phyloP scores from a whole-genome alignment of 2,797 vertebrate genomes.

The Podargus strigoides region DNA sequence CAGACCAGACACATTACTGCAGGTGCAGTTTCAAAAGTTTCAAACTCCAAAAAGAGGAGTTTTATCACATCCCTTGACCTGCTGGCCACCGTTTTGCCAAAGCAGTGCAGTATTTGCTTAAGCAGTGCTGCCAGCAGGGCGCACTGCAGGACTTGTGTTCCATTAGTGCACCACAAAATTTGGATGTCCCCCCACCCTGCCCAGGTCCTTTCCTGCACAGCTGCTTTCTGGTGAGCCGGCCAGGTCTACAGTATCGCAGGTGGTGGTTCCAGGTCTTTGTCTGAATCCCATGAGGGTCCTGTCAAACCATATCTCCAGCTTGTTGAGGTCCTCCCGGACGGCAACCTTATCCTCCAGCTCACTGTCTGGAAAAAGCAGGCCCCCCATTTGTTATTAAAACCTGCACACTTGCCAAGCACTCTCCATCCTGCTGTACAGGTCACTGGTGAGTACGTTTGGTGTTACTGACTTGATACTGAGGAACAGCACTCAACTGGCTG shows the following conservation, averaged over 20 bases:
- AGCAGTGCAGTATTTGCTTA: accelerated
- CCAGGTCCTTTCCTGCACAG: accelerated
- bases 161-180: background rate
- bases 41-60: accelerated
- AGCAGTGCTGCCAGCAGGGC: background rate
- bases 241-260: accelerated
- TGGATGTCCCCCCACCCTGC: background rate
- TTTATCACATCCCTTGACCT: accelerated
- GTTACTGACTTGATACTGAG: accelerated
- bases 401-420: accelerated
- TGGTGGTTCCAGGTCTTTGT: background rate
- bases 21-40: background rate
- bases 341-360: background rate
- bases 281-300: background rate
- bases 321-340: accelerated
- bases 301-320: background rate
- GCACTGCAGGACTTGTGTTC: background rate
- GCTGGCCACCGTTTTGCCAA: background rate
- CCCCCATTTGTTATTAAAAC: background rate
- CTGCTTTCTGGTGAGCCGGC: background rate
- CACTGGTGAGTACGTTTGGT: accelerated
- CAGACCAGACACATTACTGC: accelerated
- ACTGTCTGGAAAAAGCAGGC: background rate
- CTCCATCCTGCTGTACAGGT: background rate
- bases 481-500: background rate